Conservation (phyloP, 37 sponge, comb jelly and placozoan genomes). For the Corticium candelabrum region DNA sequence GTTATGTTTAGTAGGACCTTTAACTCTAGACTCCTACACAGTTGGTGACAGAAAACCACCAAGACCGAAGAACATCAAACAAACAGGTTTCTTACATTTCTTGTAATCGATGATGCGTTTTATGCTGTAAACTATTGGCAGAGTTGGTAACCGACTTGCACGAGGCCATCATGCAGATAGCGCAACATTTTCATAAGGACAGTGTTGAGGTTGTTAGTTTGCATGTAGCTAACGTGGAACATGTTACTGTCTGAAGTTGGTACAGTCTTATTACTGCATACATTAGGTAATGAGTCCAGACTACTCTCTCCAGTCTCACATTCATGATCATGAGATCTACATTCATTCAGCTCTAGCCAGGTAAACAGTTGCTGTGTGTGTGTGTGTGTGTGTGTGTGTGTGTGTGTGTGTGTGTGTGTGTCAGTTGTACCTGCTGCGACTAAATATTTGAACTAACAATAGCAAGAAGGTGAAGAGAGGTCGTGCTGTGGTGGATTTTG, state of each 20-base stretch:
- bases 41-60: neutral
- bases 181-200: conserved; percentile 23
- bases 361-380: neutral
- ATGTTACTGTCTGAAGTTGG: neutral
- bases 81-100: too few relatives aligned
- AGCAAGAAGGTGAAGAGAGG: conserved; percentile 9
- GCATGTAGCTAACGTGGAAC: conserved; percentile 3
- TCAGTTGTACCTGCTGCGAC: neutral
- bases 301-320: conserved; percentile 33
- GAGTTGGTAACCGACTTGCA: conserved; percentile 26
- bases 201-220: too few relatives aligned
- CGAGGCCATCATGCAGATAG: conserved; percentile 14
- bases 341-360: conserved; percentile 11
- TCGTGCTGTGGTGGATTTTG: conserved; percentile 33
- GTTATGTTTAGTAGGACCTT: too few relatives aligned
- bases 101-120: too few relatives aligned
- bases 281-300: conserved; percentile 16
- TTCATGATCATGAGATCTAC: conserved; percentile 25
- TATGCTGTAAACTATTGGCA: too few relatives aligned
- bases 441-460: neutral
- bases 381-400: neutral
- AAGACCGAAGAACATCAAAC: conserved; percentile 31
- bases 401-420: neutral
- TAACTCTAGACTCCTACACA: too few relatives aligned
- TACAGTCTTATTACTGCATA: neutral